Evolutionary conservation across 1,140 invertebrate species (phyloP).

Genomic region (Drosophila sturtevanti): DNA sequence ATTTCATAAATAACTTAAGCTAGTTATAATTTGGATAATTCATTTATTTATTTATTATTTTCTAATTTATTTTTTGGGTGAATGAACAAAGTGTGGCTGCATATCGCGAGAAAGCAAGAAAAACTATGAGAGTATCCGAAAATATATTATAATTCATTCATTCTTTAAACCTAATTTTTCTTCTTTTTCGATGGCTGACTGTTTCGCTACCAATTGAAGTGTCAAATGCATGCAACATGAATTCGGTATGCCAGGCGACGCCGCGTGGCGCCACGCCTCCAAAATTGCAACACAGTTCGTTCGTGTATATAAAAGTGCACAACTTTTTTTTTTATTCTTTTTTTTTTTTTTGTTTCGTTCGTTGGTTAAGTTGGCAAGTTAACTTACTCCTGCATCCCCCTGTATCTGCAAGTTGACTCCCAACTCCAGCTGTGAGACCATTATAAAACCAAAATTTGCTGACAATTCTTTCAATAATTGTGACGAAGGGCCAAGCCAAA

Average conservation of each 20-base stretch:
- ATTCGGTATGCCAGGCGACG: slow-evolving; percentile 34
- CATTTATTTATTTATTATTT: too few relatives aligned
- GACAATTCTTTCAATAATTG: slow-evolving; percentile 73
- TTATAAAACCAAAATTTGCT: slow-evolving; percentile 71
- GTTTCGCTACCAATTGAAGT: slow-evolving; percentile 73
- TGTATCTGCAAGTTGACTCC: not conserved
- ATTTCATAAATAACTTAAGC: too few relatives aligned
- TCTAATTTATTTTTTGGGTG: too few relatives aligned
- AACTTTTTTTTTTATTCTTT: slow-evolving; percentile 42
- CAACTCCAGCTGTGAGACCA: slow-evolving; percentile 34
- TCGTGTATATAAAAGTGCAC: slow-evolving; percentile 65
- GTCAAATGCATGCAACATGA: slow-evolving; percentile 58
- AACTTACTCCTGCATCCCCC: not conserved
- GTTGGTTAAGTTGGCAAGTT: slow-evolving; percentile 29
- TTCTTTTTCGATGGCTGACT: slow-evolving; percentile 12
- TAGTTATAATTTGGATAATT: too few relatives aligned
- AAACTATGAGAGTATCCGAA: not conserved
- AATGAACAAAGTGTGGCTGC: not conserved
- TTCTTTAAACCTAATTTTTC: not conserved
- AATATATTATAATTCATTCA: not conserved
- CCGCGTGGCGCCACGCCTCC: slow-evolving; percentile 71
- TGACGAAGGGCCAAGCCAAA: not conserved
- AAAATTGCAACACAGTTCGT: slow-evolving; percentile 59
- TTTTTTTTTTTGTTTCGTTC: not conserved
- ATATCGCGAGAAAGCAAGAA: not conserved